Conservation (phyloP, 2,888 invertebrate species). For the Chrysina gloriosa region DNA sequence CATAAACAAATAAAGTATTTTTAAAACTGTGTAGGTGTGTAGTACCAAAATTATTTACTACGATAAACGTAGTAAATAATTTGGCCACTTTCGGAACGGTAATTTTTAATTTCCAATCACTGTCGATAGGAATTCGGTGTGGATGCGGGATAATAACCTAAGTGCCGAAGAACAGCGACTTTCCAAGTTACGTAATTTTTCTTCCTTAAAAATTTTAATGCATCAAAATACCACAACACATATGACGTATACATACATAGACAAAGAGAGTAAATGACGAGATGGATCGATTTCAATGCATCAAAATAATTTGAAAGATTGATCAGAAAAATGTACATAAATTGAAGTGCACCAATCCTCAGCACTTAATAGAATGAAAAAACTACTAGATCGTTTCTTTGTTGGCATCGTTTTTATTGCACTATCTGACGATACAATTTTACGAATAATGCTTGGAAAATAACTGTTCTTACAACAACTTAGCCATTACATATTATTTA, state of each 20-base stretch:
- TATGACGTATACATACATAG: not conserved
- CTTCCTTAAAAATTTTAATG: constrained; percentile 59
- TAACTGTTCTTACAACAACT: constrained; percentile 65
- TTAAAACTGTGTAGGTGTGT: too few relatives aligned
- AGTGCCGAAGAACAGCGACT: constrained; percentile 90
- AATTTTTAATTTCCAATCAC: constrained; percentile 20
- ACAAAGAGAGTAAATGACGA: constrained; percentile 1
- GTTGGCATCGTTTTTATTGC: constrained; percentile 63
- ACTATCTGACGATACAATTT: constrained; percentile 60
- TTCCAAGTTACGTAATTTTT: constrained; percentile 69
- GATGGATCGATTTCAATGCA: constrained; percentile 54
- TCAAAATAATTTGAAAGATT: constrained; percentile 56
- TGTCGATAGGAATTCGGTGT: not conserved
- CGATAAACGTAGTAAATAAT: too few relatives aligned
- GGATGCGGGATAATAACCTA: constrained; percentile 35
- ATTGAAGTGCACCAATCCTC: constrained; percentile 66
- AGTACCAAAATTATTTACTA: not conserved
- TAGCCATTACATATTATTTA: constrained; percentile 39
- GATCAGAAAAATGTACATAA: constrained; percentile 64
- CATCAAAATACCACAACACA: constrained; percentile 53
- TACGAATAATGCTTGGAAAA: constrained; percentile 64
- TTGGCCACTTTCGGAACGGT: too few relatives aligned
- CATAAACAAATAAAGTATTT: too few relatives aligned
- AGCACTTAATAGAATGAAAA: constrained; percentile 62
- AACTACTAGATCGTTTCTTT: constrained; percentile 47